These are phyloP conservation scores for human DNA, from an alignment of 2,113 vertebrate species.

Conservation along the genomic window DNA sequence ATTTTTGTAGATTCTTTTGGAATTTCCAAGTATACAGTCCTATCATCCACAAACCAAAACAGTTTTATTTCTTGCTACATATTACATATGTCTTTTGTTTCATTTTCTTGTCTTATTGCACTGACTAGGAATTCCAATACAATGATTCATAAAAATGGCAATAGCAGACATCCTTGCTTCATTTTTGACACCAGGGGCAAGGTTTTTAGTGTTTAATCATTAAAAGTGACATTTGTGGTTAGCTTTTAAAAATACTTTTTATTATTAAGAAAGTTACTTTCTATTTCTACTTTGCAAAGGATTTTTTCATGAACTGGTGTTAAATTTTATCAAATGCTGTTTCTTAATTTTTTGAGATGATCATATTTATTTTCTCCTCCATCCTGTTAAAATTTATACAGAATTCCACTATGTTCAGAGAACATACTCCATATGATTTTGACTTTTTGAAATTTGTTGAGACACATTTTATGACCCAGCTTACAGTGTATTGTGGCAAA, in stretches of 20 bases:
- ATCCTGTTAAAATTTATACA: neutral
- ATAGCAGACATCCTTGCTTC: neutral
- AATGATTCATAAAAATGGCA: neutral
- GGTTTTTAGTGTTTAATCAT: neutral
- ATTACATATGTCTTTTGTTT: neutral
- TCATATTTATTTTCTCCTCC: neutral
- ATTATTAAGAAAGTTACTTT: neutral
- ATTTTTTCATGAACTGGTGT: neutral
- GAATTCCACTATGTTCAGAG: neutral
- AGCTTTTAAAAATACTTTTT: neutral
- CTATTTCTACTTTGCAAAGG: neutral
- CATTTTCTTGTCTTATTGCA: neutral
- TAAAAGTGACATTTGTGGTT: neutral
- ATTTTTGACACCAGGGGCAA: neutral
- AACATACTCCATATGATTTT: neutral
- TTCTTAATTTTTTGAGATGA: neutral
- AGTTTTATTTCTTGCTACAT: neutral
- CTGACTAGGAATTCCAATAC: neutral
- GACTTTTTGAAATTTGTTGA: neutral
- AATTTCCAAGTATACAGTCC: neutral
- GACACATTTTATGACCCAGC: neutral
- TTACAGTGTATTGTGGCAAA: neutral
- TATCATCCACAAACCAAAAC: neutral
- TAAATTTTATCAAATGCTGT: constrained; percentile 21
- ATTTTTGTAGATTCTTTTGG: constrained; percentile 30